Conservation (phyloP, 1,140 invertebrate genomes). For the Paracyclopina nana region DNA sequence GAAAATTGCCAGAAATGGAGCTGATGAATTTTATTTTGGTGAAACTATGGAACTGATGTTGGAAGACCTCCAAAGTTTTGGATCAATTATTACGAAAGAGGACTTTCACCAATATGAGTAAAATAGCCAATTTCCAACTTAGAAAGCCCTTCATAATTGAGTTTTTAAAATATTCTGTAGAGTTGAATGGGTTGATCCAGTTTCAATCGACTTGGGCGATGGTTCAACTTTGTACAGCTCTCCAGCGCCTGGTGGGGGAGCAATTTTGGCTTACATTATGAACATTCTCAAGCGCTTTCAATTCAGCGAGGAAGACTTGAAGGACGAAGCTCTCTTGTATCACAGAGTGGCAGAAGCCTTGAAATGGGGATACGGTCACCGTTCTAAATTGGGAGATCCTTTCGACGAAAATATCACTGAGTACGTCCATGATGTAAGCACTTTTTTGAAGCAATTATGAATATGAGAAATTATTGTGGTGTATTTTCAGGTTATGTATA, state of each 20-base stretch:
- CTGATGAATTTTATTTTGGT: not conserved
- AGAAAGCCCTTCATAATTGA: too few relatives aligned
- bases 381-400: slow-evolving; percentile 64
- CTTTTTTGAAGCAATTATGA: too few relatives aligned
- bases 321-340: slow-evolving; percentile 37
- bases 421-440: slow-evolving; percentile 1
- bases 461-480: not conserved
- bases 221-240: slow-evolving; percentile 43
- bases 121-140: too few relatives aligned
- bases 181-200: not conserved
- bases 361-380: slow-evolving; percentile 71
- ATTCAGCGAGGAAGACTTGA: slow-evolving; percentile 14
- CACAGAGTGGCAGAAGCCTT: slow-evolving; percentile 74
- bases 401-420: slow-evolving; percentile 42
- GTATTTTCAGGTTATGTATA: not conserved
- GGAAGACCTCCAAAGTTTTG: slow-evolving; percentile 8
- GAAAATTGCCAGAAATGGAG: slow-evolving; percentile 23
- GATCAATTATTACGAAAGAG: slow-evolving; percentile 23
- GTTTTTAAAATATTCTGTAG: too few relatives aligned
- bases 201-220: slow-evolving; percentile 16
- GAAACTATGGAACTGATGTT: not conserved
- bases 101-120: slow-evolving; percentile 23
- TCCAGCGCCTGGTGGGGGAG: slow-evolving; percentile 56
- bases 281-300: slow-evolving; percentile 52
- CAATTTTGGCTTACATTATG: slow-evolving; percentile 54